Percentiles rank a stretch among this genome's conserved stretches.
Conservation (phyloP, 1,140 invertebrate species). For the Cardiocondyla obscurior region DNA sequence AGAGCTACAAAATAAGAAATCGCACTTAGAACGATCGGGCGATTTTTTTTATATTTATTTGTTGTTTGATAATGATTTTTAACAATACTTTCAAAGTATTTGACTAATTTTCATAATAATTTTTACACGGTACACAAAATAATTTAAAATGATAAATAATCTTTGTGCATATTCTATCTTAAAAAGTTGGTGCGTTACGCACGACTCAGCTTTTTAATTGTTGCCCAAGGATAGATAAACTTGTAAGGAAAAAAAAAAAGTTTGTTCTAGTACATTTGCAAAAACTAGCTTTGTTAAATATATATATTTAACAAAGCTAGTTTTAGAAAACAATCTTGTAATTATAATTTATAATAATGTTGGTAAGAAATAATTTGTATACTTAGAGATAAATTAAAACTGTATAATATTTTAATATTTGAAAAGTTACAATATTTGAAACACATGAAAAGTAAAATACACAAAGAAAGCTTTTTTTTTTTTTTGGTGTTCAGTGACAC, state of each 20-base stretch:
- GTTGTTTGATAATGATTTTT: slow-evolving; percentile 1
- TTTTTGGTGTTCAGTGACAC: background rate
- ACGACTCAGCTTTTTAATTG: too few species aligned
- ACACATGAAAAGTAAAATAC: slow-evolving; percentile 6
- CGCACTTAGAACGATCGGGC: background rate
- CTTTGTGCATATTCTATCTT: too few species aligned
- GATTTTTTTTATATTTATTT: slow-evolving; percentile 10
- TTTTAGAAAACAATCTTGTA: slow-evolving; percentile 14
- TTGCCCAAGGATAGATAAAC: too few species aligned
- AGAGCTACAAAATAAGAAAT: slow-evolving; percentile 5
- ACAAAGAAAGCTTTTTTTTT: slow-evolving; percentile 6
- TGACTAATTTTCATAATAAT: slow-evolving; percentile 7
- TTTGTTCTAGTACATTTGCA: too few species aligned
- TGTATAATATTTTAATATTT: slow-evolving; percentile 9
- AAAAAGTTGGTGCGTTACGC: too few species aligned
- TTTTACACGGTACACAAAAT: background rate
- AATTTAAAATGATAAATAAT: slow-evolving; percentile 19
- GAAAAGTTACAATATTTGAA: background rate
- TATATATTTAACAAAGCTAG: background rate
- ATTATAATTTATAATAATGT: background rate
- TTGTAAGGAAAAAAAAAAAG: too few species aligned
- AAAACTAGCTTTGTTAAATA: background rate
- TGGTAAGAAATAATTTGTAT: slow-evolving; percentile 9
- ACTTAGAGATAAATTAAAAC: background rate
- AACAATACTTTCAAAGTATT: slow-evolving; percentile 13